phyloP scores from a whole-genome alignment of 53 echinoderm and acorn worm species.

The Stichopus horrens region DNA sequence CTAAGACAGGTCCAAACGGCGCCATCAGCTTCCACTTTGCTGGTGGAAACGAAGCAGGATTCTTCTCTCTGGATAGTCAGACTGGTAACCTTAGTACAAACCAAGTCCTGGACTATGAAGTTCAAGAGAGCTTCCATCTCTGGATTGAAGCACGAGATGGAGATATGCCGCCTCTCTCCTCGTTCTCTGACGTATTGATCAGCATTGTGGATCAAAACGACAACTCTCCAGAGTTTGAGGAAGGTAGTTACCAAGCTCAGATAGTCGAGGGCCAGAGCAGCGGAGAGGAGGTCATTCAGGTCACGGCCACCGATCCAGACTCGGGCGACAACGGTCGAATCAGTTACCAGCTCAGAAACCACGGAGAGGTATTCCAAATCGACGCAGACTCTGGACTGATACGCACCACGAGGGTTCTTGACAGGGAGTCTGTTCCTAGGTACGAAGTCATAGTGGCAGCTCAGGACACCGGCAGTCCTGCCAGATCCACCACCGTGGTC shows the following conservation, averaged over 20 bases:
- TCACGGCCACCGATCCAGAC: constrained; percentile 75
- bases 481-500: constrained; percentile 51
- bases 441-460: constrained; percentile 76
- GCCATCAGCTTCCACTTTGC: constrained; percentile 60
- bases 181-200: constrained; percentile 58
- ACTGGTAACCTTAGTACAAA: constrained; percentile 67
- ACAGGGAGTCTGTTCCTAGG: constrained; percentile 64
- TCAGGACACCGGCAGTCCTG: constrained; percentile 73
- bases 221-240: constrained; percentile 75
- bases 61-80: constrained; percentile 62
- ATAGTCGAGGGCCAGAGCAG: constrained; percentile 58
- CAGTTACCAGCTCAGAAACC: constrained; percentile 61
- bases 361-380: constrained; percentile 70
- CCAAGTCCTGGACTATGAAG: constrained; percentile 73
- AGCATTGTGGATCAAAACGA: constrained; percentile 78
- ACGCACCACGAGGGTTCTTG: constrained; percentile 62
- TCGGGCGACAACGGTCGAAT: constrained; percentile 63
- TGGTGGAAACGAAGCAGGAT: constrained; percentile 70
- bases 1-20: constrained; percentile 53
- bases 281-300: constrained; percentile 52
- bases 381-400: constrained; percentile 62
- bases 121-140: constrained; percentile 51
- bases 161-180: constrained; percentile 64
- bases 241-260: constrained; percentile 50
- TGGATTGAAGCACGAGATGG: constrained; percentile 81